Base-by-base conservation (phyloP, 2,797 vertebrate species). In the Bradypodion ventrale region DNA sequence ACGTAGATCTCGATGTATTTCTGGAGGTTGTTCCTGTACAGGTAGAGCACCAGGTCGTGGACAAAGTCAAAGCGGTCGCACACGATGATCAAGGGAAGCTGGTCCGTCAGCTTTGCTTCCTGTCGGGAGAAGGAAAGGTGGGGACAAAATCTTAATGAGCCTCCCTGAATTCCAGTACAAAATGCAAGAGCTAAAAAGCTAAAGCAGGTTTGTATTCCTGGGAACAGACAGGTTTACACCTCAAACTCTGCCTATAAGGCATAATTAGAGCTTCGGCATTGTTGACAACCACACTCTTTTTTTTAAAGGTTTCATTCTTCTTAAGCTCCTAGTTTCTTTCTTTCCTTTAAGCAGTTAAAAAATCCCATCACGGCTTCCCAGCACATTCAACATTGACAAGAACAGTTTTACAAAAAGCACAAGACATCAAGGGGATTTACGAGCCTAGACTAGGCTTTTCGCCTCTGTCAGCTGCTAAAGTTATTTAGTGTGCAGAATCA, bases 1-100 rank as follows among this genome's bases (percentile, higher is more conserved):
- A 99, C 98, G 70, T 99, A 99, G 93, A 99, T 99, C 95, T 99
- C 98, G 85, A 99, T 99, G 90, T 99, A 99, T 88, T 99, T 99
- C 94, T 99, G 98, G 89, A 99, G 97, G 94, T 97, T 99, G 96
- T 99, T 99, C 95, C 98, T 97, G 92, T 99, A 99, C 94, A 99
- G 95, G 95, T 99, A 99, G 78, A 99, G 97, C 91, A 99, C 98
- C 93, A 99, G 95, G 93, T 99, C 98, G 25, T 99, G 98, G 93
- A 99, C 98, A 89, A 99, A 99, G 94, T 99, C 98, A 89, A 99
- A 99, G 65, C 98, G 98, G 92, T 99, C 98, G 35, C 98, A 99
- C 49, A 99, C 98, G 13, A 99, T 99, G 94, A 99, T 99, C 92
- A 99, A 97, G 0, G 98, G 98, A 86, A 99, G 96, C 94, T 99